Conservation (phyloP, 1,140 invertebrate genomes). For the Trigoniulus corallinus region DNA sequence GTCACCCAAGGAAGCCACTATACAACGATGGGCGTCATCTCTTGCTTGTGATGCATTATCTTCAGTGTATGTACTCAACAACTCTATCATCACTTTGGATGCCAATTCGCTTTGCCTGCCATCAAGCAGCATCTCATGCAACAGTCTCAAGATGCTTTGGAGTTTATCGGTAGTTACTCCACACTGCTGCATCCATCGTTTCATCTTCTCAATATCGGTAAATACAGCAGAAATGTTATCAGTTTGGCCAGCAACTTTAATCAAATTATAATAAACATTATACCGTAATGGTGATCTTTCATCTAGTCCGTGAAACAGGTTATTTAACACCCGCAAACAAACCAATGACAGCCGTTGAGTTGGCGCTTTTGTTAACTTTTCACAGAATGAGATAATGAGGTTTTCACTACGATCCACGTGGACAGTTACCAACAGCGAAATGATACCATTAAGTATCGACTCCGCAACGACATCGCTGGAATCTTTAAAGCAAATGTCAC, state of each 20-base stretch:
- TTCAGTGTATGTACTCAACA: slow-evolving; percentile 85
- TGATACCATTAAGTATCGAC: slow-evolving; percentile 44
- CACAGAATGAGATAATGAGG: slow-evolving; percentile 76
- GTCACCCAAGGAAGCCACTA: slow-evolving; percentile 83
- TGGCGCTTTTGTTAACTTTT: slow-evolving; percentile 82
- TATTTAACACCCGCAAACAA: slow-evolving; percentile 59
- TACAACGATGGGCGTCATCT: slow-evolving; percentile 92
- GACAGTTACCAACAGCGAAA: slow-evolving; percentile 79
- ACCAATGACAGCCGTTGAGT: slow-evolving; percentile 59
- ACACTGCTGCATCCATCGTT: slow-evolving; percentile 42
- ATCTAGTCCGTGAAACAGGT: slow-evolving; percentile 75
- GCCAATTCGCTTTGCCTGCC: slow-evolving; percentile 67
- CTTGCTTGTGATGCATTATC: slow-evolving; percentile 91
- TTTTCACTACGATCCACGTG: slow-evolving; percentile 74
- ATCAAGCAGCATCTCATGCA: slow-evolving; percentile 71
- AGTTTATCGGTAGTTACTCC: slow-evolving; percentile 77
- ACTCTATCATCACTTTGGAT: slow-evolving; percentile 89
- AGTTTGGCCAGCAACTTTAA: slow-evolving; percentile 70
- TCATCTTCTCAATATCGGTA: slow-evolving; percentile 26
- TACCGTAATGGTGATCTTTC: slow-evolving; percentile 67
- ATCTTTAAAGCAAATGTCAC: slow-evolving; percentile 74
- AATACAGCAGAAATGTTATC: slow-evolving; percentile 61
- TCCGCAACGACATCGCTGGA: slow-evolving; percentile 38
- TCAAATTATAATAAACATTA: slow-evolving; percentile 77
- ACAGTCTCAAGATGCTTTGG: slow-evolving; percentile 71